These are phyloP conservation scores for Taurulus bubalis DNA, from an alignment of 2,113 vertebrate genomes.

Conservation along the genomic window DNA sequence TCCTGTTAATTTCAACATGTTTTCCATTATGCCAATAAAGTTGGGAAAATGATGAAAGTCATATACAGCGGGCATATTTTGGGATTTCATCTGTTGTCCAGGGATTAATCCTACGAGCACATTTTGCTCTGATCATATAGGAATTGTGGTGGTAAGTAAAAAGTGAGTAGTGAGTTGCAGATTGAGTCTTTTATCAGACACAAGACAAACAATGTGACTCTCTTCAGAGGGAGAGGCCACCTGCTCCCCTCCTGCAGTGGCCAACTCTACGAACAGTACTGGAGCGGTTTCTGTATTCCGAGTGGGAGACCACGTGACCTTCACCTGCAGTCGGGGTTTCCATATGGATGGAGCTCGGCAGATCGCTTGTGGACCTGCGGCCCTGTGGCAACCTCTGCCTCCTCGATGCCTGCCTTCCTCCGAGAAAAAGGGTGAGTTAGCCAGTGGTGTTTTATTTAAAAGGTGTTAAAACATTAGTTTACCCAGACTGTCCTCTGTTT, in stretches of 20 bases:
- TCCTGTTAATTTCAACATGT: background rate
- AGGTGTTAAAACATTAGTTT: background rate
- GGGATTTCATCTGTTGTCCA: background rate
- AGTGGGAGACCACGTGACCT: constrained; percentile 40
- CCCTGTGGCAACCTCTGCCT: constrained; percentile 64
- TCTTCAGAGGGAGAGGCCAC: constrained; percentile 43
- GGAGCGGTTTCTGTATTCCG: background rate
- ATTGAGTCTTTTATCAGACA: no score
- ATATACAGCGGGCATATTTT: background rate
- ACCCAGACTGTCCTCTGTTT: background rate
- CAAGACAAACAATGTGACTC: background rate
- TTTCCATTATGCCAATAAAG: no score
- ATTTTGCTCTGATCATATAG: no score
- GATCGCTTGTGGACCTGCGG: constrained; percentile 58
- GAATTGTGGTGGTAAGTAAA: no score
- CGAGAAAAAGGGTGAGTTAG: background rate
- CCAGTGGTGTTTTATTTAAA: background rate
- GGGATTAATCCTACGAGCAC: no score
- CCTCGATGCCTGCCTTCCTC: constrained; percentile 55
- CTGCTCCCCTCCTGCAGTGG: constrained; percentile 61
- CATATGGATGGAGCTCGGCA: constrained; percentile 50
- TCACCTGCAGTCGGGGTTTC: constrained; percentile 67
- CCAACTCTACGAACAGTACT: constrained; percentile 33
- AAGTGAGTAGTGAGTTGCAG: no score
- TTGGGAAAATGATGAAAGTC: background rate